Conservation (phyloP, 2,888 invertebrate genomes). For the Calliopum simillimum region DNA sequence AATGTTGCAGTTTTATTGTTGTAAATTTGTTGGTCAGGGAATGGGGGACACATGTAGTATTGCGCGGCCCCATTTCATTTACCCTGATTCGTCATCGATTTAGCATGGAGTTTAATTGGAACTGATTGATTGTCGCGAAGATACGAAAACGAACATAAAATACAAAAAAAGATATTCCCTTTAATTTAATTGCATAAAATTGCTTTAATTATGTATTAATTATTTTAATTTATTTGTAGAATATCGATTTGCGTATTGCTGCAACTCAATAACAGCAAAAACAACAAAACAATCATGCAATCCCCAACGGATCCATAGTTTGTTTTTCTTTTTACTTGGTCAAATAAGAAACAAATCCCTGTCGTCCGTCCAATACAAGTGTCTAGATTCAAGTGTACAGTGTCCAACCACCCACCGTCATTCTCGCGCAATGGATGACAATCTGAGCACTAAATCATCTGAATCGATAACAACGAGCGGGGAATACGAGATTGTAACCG, state of each 20-base stretch:
- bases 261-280: not conserved
- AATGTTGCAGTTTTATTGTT: too few relatives aligned
- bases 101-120: slow-evolving; percentile 48
- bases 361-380: not conserved
- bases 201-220: not conserved
- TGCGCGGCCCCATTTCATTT: not conserved
- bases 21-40: not conserved
- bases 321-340: too few relatives aligned
- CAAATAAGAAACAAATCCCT: too few relatives aligned
- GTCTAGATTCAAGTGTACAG: not conserved
- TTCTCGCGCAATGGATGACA: slow-evolving; percentile 71
- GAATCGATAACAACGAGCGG: slow-evolving; percentile 78
- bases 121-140: slow-evolving; percentile 33
- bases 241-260: not conserved
- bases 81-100: slow-evolving; percentile 63
- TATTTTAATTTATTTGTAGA: not conserved
- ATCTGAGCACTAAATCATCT: slow-evolving; percentile 75
- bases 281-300: not conserved
- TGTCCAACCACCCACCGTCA: not conserved
- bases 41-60: not conserved
- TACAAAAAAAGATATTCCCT: too few relatives aligned
- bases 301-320: not conserved
- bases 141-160: too few relatives aligned
- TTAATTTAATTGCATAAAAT: too few relatives aligned
- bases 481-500: slow-evolving; percentile 77